These are phyloP conservation scores for Crocodylus rhombifer DNA, from an alignment of 2,797 vertebrate genomes.

Conservation along the genomic window DNA sequence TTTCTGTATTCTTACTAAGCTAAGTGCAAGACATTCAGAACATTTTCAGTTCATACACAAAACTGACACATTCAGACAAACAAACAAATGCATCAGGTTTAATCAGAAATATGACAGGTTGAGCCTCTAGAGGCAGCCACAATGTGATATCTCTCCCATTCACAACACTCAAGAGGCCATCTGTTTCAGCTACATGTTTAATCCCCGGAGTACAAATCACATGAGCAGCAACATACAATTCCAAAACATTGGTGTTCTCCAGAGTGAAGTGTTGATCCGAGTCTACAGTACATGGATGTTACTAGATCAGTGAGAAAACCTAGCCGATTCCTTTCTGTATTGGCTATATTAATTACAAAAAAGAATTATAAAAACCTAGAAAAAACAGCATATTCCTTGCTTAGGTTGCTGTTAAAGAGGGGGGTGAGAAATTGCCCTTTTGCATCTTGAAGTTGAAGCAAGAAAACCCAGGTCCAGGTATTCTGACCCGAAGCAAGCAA, in stretches of 20 bases:
- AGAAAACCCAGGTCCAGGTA: neutral
- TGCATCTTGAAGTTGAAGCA: neutral
- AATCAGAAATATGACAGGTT: neutral
- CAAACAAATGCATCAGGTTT: neutral
- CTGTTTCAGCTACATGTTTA: constrained; percentile 42
- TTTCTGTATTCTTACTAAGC: neutral
- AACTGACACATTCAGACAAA: neutral
- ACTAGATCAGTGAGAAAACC: constrained; percentile 43
- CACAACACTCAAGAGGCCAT: neutral
- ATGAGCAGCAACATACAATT: constrained; percentile 57
- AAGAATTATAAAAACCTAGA: constrained; percentile 65
- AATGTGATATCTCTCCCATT: neutral
- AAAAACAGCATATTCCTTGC: constrained; percentile 45
- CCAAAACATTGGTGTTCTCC: neutral
- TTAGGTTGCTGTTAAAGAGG: constrained; percentile 50
- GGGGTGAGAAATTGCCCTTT: neutral
- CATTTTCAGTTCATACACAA: constrained; percentile 4
- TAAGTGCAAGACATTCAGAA: neutral
- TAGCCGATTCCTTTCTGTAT: constrained; percentile 57
- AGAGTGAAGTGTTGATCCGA: constrained; percentile 64
- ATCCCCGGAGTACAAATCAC: constrained; percentile 54
- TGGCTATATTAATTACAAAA: constrained; percentile 55
- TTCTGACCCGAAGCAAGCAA: neutral
- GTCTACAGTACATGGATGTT: constrained; percentile 46
- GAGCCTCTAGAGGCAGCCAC: neutral